Evolutionary conservation across 2,888 invertebrate species (phyloP).

Genomic region (Chelonus formosanus): DNA sequence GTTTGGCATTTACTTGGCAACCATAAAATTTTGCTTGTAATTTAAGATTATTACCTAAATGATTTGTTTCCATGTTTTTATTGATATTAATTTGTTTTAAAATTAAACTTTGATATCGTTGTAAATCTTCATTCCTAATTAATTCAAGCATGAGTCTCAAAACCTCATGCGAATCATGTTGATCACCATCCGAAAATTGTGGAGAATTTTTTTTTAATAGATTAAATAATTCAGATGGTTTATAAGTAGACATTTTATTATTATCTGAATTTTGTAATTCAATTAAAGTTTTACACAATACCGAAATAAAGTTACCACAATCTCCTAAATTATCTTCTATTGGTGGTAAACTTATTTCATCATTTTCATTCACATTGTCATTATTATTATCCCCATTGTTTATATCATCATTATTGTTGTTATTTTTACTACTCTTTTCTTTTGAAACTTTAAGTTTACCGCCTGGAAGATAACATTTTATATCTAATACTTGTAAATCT

Average conservation of each 20-base stretch:
- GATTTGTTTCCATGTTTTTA: constrained; percentile 78
- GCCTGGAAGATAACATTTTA: constrained; percentile 77
- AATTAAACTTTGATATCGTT: constrained; percentile 85
- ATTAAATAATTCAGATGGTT: constrained; percentile 72
- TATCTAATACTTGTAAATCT: constrained; percentile 75
- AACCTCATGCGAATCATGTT: constrained; percentile 97
- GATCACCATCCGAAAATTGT: constrained; percentile 92
- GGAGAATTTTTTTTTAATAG: constrained; percentile 76
- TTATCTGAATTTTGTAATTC: constrained; percentile 75
- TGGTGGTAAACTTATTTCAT: constrained; percentile 61
- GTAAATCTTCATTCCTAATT: constrained; percentile 76
- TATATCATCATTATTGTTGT: not conserved
- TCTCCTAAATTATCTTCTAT: constrained; percentile 75
- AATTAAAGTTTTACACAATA: constrained; percentile 75
- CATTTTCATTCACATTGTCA: constrained; percentile 21
- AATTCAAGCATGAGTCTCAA: constrained; percentile 89
- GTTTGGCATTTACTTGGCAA: constrained; percentile 79
- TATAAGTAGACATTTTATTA: constrained; percentile 68
- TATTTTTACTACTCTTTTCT: constrained; percentile 54
- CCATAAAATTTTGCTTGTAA: constrained; percentile 85
- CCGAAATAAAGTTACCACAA: constrained; percentile 75
- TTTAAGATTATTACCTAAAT: constrained; percentile 78
- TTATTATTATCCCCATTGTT: too few relatives aligned
- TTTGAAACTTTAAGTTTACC: constrained; percentile 70
- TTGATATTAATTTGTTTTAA: constrained; percentile 78